phyloP scores from a whole-genome alignment of 2,888 invertebrate genomes.

The Cheilosia vulpina region DNA sequence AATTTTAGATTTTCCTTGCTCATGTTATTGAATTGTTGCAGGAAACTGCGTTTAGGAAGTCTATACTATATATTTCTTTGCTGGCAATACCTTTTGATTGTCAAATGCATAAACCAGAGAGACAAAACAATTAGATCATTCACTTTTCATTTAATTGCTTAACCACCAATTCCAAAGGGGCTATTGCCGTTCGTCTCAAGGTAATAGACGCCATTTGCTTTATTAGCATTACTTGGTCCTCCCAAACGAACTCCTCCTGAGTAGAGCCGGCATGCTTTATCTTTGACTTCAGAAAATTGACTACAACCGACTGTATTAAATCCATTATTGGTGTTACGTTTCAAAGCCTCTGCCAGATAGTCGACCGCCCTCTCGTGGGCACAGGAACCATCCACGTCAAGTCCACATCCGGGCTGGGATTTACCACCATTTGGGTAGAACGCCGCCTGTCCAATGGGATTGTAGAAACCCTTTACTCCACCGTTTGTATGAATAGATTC shows the following conservation, averaged over 20 bases:
- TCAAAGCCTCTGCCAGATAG: slow-evolving; percentile 82
- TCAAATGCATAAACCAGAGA: no score
- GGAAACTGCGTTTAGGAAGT: no score
- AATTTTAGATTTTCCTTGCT: no score
- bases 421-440: slow-evolving; percentile 84
- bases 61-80: no score
- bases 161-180: slow-evolving; percentile 22
- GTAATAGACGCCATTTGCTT: slow-evolving; percentile 30
- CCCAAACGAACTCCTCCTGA: slow-evolving; percentile 21
- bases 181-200: slow-evolving; percentile 20
- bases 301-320: slow-evolving; percentile 20
- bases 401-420: slow-evolving; percentile 84
- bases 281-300: slow-evolving; percentile 33
- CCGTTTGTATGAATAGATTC: slow-evolving; percentile 76
- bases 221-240: slow-evolving; percentile 20
- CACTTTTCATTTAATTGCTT: not conserved
- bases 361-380: slow-evolving; percentile 81
- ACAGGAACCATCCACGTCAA: slow-evolving; percentile 79
- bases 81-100: no score
- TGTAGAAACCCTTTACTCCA: slow-evolving; percentile 70
- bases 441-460: slow-evolving; percentile 80
- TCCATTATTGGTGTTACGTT: not conserved
- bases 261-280: slow-evolving; percentile 1
- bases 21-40: no score
- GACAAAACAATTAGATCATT: no score